Percentiles rank a stretch among this genome's conserved stretches.
These are phyloP conservation scores for Callyntrura guangdongensis DNA, from an alignment of 2,888 invertebrate genomes.

Conservation along the genomic window DNA sequence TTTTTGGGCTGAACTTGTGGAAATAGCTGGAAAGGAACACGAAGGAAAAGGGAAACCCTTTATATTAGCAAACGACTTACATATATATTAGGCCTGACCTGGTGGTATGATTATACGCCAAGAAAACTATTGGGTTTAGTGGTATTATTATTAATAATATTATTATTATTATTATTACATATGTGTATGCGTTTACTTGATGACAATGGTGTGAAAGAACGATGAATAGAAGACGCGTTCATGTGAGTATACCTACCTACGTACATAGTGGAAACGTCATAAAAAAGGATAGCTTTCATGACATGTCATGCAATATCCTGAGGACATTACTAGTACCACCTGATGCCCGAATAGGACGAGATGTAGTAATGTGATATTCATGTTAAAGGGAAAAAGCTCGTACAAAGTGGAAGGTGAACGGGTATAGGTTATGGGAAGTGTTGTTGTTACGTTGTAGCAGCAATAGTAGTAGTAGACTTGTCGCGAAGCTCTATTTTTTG, in stretches of 20 bases:
- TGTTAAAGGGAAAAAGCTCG: slow-evolving; percentile 50
- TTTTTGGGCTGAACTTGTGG: not conserved
- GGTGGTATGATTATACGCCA: slow-evolving; percentile 5
- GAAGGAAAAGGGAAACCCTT: slow-evolving; percentile 9
- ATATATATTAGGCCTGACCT: slow-evolving; percentile 16
- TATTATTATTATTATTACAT: not conserved
- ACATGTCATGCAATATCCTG: slow-evolving; percentile 70
- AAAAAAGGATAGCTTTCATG: slow-evolving; percentile 73
- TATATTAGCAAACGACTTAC: not conserved
- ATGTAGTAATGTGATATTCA: slow-evolving; percentile 65
- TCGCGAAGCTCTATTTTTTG: slow-evolving; percentile 27
- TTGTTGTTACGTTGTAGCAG: not conserved
- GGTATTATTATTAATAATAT: not conserved
- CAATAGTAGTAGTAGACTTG: slow-evolving; percentile 14
- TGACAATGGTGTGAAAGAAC: slow-evolving; percentile 5
- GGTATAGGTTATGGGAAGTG: slow-evolving; percentile 40
- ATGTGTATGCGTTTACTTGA: not conserved
- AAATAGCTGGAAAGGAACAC: slow-evolving; percentile 14
- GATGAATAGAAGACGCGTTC: not conserved
- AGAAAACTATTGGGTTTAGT: slow-evolving; percentile 34
- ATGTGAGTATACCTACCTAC: slow-evolving; percentile 34
- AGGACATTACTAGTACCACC: slow-evolving; percentile 75
- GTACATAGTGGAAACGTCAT: slow-evolving; percentile 44
- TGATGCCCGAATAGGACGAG: slow-evolving; percentile 60
- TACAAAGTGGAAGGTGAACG: slow-evolving; percentile 48